Evolutionary conservation across 2,113 vertebrate species (phyloP).

Genomic region (Daphoenositta chrysoptera): DNA sequence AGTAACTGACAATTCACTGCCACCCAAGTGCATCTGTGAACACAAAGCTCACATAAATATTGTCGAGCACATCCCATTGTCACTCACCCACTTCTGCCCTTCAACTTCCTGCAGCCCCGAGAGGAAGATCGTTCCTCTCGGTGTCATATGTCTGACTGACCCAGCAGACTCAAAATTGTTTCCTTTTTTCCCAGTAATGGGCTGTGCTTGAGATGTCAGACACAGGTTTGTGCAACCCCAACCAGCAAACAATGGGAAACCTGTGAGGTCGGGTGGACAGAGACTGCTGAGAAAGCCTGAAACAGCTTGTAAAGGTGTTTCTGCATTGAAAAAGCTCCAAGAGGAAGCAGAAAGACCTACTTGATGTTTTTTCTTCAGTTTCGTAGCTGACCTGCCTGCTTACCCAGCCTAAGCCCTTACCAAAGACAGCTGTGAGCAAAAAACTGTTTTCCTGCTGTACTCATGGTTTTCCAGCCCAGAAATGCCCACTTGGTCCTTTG

Average conservation of each 20-base stretch:
- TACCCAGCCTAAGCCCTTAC: background rate
- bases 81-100: constrained; percentile 66
- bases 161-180: constrained; percentile 14
- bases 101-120: constrained; percentile 66
- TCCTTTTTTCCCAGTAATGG: background rate
- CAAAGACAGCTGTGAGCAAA: background rate
- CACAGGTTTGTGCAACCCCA: background rate
- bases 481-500: background rate
- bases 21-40: constrained; percentile 73
- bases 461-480: background rate
- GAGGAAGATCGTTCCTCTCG: constrained; percentile 65
- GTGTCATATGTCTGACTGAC: constrained; percentile 11
- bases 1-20: constrained; percentile 77
- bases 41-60: constrained; percentile 82
- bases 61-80: constrained; percentile 74
- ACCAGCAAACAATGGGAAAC: background rate
- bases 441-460: background rate
- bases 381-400: background rate
- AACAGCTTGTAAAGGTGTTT: background rate
- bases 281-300: background rate
- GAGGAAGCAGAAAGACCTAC: background rate
- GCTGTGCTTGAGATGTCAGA: background rate
- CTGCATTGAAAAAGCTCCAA: background rate
- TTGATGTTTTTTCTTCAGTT: background rate
- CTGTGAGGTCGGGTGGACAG: background rate